Evolutionary conservation across 2,888 invertebrate species (phyloP).

Genomic region (Pherbina coryleti): DNA sequence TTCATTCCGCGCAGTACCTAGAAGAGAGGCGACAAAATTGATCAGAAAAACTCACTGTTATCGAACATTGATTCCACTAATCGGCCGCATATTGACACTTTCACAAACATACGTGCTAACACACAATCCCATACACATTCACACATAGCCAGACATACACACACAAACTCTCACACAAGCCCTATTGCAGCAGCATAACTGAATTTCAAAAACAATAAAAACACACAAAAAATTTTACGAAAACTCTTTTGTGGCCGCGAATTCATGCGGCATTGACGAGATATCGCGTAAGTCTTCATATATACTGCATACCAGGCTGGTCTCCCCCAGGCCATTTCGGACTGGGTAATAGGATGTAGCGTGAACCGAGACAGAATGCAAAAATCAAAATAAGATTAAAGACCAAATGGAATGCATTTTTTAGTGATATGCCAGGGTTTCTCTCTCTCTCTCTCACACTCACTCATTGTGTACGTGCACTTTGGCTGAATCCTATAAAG

Average conservation of each 20-base stretch:
- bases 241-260: constrained; percentile 17
- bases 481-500: too few species aligned
- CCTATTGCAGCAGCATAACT: too few species aligned
- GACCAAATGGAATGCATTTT: background rate
- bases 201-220: too few species aligned
- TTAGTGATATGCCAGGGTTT: background rate
- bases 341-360: background rate
- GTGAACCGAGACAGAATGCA: background rate
- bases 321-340: background rate
- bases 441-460: too few species aligned
- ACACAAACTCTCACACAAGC: background rate
- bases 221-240: background rate
- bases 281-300: background rate
- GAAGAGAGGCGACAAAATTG: background rate
- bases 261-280: constrained; percentile 9
- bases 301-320: background rate
- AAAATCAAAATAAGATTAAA: constrained; percentile 25
- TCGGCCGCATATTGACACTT: constrained; percentile 25
- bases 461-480: too few species aligned
- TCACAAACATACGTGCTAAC: background rate
- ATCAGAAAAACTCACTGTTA: background rate
- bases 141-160: too few species aligned
- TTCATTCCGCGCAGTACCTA: background rate
- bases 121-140: background rate
- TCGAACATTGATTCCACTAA: background rate